These are phyloP conservation scores for Tinea pellionella DNA, from an alignment of 2,888 invertebrate genomes.

Conservation along the genomic window DNA sequence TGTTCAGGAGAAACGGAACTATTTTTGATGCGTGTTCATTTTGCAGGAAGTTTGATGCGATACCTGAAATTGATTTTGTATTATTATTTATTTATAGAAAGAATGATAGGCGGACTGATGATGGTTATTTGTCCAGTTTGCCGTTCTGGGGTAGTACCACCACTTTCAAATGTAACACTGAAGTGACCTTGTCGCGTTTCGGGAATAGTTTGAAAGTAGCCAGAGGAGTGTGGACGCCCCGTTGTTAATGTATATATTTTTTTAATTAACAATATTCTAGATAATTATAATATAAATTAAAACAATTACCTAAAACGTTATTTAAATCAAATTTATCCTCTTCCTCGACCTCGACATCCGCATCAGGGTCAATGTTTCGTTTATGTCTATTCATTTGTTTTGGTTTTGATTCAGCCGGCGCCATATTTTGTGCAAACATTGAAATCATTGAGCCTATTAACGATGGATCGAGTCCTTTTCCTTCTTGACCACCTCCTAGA, in stretches of 20 bases:
- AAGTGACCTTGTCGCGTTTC: too few relatives aligned
- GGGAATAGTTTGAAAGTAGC: too few relatives aligned
- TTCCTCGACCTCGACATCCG: not conserved
- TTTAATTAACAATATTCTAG: too few relatives aligned
- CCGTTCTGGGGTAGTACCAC: too few relatives aligned
- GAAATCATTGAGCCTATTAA: slow-evolving; percentile 59
- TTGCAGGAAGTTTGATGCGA: slow-evolving; percentile 68
- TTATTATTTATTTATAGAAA: too few relatives aligned
- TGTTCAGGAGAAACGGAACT: slow-evolving; percentile 76
- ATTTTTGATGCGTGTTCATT: slow-evolving; percentile 54
- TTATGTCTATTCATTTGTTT: slow-evolving; percentile 29
- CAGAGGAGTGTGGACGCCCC: too few relatives aligned
- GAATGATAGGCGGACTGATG: too few relatives aligned
- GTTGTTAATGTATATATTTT: too few relatives aligned
- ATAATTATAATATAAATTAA: too few relatives aligned
- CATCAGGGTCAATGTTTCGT: slow-evolving; percentile 22
- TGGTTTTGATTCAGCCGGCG: slow-evolving; percentile 25
- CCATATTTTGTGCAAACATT: slow-evolving; percentile 55
- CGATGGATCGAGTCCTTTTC: slow-evolving; percentile 65
- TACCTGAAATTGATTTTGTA: slow-evolving; percentile 21
- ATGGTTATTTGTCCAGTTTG: too few relatives aligned
- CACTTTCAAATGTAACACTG: too few relatives aligned
- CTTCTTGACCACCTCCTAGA: slow-evolving; percentile 67
- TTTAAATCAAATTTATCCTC: slow-evolving; percentile 59
- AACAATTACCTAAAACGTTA: slow-evolving; percentile 38